Percentiles rank a stretch among this genome's conserved stretches.
Conservation (phyloP, 2,113 vertebrate species). For the Xyliphius kryptos region DNA sequence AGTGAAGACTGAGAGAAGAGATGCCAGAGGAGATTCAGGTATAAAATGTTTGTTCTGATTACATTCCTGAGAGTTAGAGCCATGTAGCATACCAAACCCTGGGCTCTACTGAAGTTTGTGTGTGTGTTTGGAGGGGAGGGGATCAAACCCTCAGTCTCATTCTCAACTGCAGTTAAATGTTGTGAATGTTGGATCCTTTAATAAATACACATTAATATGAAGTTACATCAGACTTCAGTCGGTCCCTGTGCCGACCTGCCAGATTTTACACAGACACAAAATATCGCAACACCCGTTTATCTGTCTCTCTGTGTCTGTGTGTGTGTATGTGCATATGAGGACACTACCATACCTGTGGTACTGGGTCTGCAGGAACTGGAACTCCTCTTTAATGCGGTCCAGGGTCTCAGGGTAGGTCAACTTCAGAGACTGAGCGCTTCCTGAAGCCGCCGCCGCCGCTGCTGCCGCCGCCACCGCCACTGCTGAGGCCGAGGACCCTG, state of each 20-base stretch:
- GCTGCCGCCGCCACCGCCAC: conserved; percentile 58
- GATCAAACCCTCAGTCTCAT: too few species aligned
- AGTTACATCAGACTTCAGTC: too few species aligned
- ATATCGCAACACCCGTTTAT: too few species aligned
- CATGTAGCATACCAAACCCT: conserved; percentile 34
- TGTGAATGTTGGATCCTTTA: too few species aligned
- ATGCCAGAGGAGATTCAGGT: conserved; percentile 50
- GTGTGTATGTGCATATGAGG: not conserved
- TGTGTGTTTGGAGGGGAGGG: conserved; percentile 8
- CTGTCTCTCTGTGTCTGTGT: conserved; percentile 10
- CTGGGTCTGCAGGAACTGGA: conserved; percentile 88
- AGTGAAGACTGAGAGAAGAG: conserved; percentile 16
- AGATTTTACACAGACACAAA: too few species aligned
- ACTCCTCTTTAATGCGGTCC: conserved; percentile 90
- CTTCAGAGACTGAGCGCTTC: conserved; percentile 78
- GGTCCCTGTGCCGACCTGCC: too few species aligned
- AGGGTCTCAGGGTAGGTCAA: conserved; percentile 85
- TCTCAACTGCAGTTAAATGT: too few species aligned
- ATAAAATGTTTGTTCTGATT: conserved; percentile 46
- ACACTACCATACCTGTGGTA: conserved; percentile 77
- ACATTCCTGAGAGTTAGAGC: conserved; percentile 56
- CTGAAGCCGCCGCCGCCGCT: conserved; percentile 66
- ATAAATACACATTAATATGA: too few species aligned
- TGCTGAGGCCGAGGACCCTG: conserved; percentile 69
- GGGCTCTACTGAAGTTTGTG: conserved; percentile 30